A percentile compares a stretch with the other conserved stretches of the same genome.
These are phyloP conservation scores for Sphyrna mokarran DNA, from an alignment of 2,113 vertebrate genomes.

Conservation along the genomic window DNA sequence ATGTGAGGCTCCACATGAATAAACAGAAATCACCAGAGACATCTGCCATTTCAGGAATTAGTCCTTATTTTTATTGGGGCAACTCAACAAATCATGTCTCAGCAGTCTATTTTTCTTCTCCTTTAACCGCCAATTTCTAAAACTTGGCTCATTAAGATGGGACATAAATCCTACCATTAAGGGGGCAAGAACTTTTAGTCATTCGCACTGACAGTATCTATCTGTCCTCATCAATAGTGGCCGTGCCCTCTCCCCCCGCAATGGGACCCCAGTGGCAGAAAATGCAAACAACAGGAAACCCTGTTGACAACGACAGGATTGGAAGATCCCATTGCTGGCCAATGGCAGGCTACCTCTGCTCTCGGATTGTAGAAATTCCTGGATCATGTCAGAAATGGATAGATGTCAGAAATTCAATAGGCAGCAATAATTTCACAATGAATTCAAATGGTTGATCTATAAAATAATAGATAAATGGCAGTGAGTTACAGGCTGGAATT, in stretches of 20 bases:
- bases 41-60: not conserved
- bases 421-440: not conserved
- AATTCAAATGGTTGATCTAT: not conserved
- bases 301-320: too few relatives aligned
- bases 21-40: not conserved
- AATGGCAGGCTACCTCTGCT: too few relatives aligned
- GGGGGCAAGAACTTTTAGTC: too few relatives aligned
- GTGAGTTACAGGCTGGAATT: not conserved
- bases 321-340: too few relatives aligned
- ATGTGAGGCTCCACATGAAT: not conserved
- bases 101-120: not conserved
- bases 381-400: not conserved
- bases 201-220: too few relatives aligned
- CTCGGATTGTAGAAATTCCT: too few relatives aligned
- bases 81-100: not conserved
- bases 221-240: too few relatives aligned
- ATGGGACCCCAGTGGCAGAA: too few relatives aligned
- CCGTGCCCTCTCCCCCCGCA: too few relatives aligned
- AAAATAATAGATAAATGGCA: not conserved
- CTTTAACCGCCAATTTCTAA: not conserved
- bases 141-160: not conserved
- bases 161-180: not conserved
- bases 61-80: not conserved
- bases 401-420: not conserved
- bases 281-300: too few relatives aligned